Evolutionary conservation across 1,140 invertebrate species (phyloP).

Genomic region (Pogonus chalceus): DNA sequence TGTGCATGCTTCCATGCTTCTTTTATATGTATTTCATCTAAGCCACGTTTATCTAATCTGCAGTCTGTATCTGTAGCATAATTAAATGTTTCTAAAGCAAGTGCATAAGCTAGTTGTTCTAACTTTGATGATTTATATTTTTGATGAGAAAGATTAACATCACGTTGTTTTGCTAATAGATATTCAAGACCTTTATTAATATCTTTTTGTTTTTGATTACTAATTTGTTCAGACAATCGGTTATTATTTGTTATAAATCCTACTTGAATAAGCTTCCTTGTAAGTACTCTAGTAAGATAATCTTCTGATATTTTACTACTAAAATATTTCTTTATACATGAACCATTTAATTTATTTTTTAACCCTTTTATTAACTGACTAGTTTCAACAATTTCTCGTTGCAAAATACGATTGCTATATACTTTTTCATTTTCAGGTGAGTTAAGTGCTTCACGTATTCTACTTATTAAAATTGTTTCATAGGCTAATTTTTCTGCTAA

Average conservation of each 20-base stretch:
- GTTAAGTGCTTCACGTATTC: constrained; percentile 31
- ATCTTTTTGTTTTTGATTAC: not conserved
- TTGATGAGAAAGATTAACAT: constrained; percentile 47
- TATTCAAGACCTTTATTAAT: constrained; percentile 9
- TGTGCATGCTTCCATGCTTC: constrained; percentile 57
- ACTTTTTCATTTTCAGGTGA: constrained; percentile 39
- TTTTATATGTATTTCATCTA: constrained; percentile 44
- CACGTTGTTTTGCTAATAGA: constrained; percentile 47
- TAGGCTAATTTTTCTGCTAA: constrained; percentile 66
- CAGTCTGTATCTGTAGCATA: constrained; percentile 37
- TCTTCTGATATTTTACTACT: constrained; percentile 45
- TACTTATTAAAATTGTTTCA: constrained; percentile 54
- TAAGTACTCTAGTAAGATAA: constrained; percentile 52
- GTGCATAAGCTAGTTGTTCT: constrained; percentile 50
- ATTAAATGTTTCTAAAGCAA: constrained; percentile 54
- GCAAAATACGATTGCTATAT: constrained; percentile 43
- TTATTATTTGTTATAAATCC: constrained; percentile 14
- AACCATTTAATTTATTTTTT: constrained; percentile 51
- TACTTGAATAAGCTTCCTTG: constrained; percentile 44
- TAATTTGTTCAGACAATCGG: not conserved
- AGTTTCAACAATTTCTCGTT: constrained; percentile 57
- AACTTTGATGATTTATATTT: constrained; percentile 59
- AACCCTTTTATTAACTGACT: constrained; percentile 59
- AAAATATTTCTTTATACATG: constrained; percentile 39
- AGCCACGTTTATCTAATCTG: constrained; percentile 29